Conservation (phyloP, 2,888 invertebrate genomes). For the Trichopoda pennipes region DNA sequence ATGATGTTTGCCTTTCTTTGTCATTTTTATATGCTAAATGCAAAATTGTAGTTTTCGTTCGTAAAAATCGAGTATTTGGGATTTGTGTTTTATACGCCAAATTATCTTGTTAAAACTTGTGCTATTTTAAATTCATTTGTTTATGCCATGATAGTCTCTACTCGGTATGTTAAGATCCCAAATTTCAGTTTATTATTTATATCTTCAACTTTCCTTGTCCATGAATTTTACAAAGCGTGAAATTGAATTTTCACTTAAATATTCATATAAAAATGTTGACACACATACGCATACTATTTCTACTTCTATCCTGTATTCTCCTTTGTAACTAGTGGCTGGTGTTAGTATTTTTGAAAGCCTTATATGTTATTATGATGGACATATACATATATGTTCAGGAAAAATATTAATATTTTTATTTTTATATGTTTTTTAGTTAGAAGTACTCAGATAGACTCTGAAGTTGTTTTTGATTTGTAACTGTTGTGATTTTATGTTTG, state of each 20-base stretch:
- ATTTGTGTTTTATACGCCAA: slow-evolving; percentile 20
- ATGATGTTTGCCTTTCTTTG: slow-evolving; percentile 27
- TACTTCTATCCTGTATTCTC: slow-evolving; percentile 30
- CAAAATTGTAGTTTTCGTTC: slow-evolving; percentile 49
- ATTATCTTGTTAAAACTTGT: slow-evolving; percentile 49
- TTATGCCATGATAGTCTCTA: background rate
- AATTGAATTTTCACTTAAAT: slow-evolving; percentile 70
- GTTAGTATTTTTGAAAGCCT: slow-evolving; percentile 16
- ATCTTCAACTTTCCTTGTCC: background rate
- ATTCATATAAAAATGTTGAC: slow-evolving; percentile 48
- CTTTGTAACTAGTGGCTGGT: slow-evolving; percentile 34
- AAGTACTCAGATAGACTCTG: slow-evolving; percentile 9
- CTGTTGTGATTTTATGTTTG: slow-evolving; percentile 32
- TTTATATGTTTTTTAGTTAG: slow-evolving; percentile 40
- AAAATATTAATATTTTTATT: slow-evolving; percentile 40
- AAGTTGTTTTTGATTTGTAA: slow-evolving; percentile 42
- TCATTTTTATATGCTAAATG: background rate
- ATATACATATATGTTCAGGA: slow-evolving; percentile 38
- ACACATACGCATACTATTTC: slow-evolving; percentile 18
- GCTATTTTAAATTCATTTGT: background rate
- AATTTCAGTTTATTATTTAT: slow-evolving; percentile 46
- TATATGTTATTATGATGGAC: slow-evolving; percentile 40
- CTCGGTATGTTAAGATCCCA: slow-evolving; percentile 31
- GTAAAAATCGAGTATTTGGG: slow-evolving; percentile 50
- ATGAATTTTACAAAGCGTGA: slow-evolving; percentile 70